Conservation (phyloP, 2,113 vertebrate species). For the Eurystomus gularis region DNA sequence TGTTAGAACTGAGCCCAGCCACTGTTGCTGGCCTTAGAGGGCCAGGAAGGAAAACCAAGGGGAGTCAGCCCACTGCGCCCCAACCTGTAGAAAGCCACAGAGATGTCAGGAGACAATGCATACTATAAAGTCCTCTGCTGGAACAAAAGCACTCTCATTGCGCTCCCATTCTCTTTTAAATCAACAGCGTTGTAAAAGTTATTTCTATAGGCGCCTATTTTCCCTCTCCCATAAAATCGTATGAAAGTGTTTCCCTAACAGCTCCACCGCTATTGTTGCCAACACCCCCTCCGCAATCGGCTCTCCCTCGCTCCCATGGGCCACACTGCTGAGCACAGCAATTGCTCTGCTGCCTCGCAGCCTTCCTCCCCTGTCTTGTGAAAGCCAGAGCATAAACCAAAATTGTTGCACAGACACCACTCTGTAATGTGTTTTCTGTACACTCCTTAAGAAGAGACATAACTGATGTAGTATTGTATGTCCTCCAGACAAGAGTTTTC, state of each 20-base stretch:
- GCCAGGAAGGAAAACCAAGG: not conserved
- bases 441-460: not conserved
- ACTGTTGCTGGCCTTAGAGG: not conserved
- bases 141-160: constrained; percentile 31
- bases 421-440: not conserved
- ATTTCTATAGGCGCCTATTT: constrained; percentile 37
- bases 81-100: not conserved
- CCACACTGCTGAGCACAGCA: not conserved
- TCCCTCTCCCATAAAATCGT: constrained; percentile 16
- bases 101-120: not conserved
- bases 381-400: not conserved
- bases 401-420: not conserved
- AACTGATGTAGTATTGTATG: not conserved
- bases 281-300: fast-evolving
- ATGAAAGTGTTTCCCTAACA: not conserved
- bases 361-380: not conserved
- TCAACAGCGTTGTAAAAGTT: constrained; percentile 41
- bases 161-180: constrained; percentile 39
- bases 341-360: not conserved
- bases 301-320: not conserved
- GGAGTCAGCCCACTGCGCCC: not conserved
- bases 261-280: not conserved
- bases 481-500: not conserved
- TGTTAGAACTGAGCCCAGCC: not conserved
- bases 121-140: not conserved